Base-by-base conservation (phyloP, 2,888 invertebrate genomes). In the Aphodius sticticus region DNA sequence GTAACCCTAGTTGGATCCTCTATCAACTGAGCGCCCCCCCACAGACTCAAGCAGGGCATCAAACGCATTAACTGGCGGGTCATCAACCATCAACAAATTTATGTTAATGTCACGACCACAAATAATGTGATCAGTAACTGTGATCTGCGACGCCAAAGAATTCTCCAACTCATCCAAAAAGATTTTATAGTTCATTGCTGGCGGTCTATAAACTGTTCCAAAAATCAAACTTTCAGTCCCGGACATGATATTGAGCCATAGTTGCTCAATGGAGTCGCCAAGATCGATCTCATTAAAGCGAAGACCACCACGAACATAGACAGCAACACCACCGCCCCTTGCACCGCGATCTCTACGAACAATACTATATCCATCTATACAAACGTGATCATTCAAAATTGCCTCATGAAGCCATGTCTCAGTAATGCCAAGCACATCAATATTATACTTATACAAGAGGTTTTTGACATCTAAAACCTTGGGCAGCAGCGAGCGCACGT, bases 191-290 rank as follows among this genome's bases (percentile, higher is more conserved):
- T 53, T 53, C 53, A 53, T 53, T 53, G 53, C 53, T 5, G 53
- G 53, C 53, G 53, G 53, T 53, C 53, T 53, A 53, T 53, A 53
- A 53, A 53, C 53, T 53, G 53, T 53, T 53, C 53, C 53, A 53
- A 53, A 53, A 53, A 53, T 53, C 12, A 53, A 53, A 12, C 53
- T 53, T 5, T 53, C 53, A 53, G 53, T 53, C 53, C 53, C 53
- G 6, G 53, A 53, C 53, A 53, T 12, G 12, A 53, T 53, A 53
- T 53, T 53, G 1, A 53, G 7, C 53, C 53, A 53, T 5, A 53
- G 53, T 5, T 53, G 53, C 53, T 5, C 53, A 53, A 53, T 53
- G 53, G 3, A 53, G 53, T 53, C 53, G 12, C 53, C 53, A 53
- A 53, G 53, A 53, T 53, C 2, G 12, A 53, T 12, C 4, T 53